phyloP scores from a whole-genome alignment of 2,113 vertebrate genomes.

The Himantopus leucocephalus region DNA sequence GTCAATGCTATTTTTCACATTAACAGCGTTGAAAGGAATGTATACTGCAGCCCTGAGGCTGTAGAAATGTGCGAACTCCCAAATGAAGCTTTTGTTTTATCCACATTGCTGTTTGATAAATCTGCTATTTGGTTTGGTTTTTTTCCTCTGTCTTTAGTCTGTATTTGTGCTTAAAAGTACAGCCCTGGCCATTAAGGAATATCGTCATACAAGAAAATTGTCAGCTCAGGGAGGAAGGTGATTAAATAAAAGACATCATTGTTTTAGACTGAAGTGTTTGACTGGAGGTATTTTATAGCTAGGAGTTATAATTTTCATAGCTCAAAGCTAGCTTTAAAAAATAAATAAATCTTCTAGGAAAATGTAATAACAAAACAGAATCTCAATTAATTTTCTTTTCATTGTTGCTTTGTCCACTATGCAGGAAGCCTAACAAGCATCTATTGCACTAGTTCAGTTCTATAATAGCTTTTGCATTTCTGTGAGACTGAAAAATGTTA shows the following conservation, averaged over 20 bases:
- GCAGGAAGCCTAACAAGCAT: background rate
- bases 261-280: background rate
- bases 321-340: background rate
- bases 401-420: background rate
- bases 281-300: background rate
- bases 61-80: slow-evolving; percentile 23
- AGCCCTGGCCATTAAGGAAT: background rate
- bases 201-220: background rate
- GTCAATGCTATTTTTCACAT: slow-evolving; percentile 39
- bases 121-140: background rate
- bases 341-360: background rate
- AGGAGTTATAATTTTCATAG: background rate
- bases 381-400: background rate
- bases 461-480: background rate
- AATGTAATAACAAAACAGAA: background rate
- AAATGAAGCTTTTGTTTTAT: background rate
- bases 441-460: background rate
- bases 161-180: background rate
- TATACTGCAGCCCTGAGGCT: slow-evolving; percentile 15
- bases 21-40: slow-evolving; percentile 31
- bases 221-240: background rate
- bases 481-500: background rate
- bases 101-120: background rate
- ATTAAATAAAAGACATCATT: background rate
- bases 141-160: background rate